phyloP scores from a whole-genome alignment of 2,797 vertebrate genomes.

The Knipowitschia caucasica region DNA sequence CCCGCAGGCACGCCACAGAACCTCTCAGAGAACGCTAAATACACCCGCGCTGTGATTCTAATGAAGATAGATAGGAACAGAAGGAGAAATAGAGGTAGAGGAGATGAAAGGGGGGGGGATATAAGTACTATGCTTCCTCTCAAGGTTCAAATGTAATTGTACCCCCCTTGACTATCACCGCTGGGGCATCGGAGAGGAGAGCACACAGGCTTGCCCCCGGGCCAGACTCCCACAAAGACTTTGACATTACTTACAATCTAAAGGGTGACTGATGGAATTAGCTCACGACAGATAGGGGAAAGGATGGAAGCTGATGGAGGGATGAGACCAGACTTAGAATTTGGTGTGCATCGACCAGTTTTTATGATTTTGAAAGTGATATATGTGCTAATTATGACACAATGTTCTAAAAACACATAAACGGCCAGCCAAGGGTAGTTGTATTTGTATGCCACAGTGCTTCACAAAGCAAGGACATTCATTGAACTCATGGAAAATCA shows the following conservation, averaged over 20 bases:
- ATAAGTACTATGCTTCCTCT: slow-evolving; percentile 52
- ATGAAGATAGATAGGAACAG: slow-evolving; percentile 69
- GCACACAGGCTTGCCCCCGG: slow-evolving; percentile 59
- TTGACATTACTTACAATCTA: slow-evolving; percentile 55
- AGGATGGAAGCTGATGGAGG: slow-evolving; percentile 33
- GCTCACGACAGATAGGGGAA: slow-evolving; percentile 37
- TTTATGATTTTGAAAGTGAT: no score
- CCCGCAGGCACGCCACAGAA: slow-evolving; percentile 52
- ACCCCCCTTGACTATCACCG: slow-evolving; percentile 63
- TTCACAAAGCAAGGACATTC: no score
- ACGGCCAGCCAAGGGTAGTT: no score
- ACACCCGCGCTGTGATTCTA: slow-evolving; percentile 63
- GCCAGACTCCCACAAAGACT: slow-evolving; percentile 50
- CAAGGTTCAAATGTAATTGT: slow-evolving; percentile 69
- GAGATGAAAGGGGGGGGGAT: slow-evolving; percentile 51
- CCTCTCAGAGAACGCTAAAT: slow-evolving; percentile 70
- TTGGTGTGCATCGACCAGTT: no score
- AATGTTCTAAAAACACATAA: no score
- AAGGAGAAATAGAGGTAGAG: slow-evolving; percentile 34
- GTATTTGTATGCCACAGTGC: no score
- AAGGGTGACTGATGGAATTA: slow-evolving; percentile 62
- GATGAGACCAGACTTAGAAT: slow-evolving; percentile 5
- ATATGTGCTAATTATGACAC: no score
- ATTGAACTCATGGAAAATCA: no score
- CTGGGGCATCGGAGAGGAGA: slow-evolving; percentile 53